A percentile compares a stretch with the other conserved stretches of the same genome.
phyloP scores from a whole-genome alignment of 2,888 invertebrate genomes.

The Lasioglossum morio region DNA sequence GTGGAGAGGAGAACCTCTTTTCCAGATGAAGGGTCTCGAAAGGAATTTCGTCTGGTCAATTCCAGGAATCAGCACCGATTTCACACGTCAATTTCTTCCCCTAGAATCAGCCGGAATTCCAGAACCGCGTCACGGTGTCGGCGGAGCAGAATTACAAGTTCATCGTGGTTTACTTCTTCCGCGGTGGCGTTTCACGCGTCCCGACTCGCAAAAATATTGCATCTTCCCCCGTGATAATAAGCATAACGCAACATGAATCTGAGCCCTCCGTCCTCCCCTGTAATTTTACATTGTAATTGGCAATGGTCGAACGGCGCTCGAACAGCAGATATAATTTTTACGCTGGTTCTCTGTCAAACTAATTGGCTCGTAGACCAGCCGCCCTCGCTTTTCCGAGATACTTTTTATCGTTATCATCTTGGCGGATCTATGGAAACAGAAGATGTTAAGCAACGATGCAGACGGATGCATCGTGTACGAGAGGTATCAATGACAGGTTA shows the following conservation, averaged over 20 bases:
- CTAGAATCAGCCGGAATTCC: slow-evolving; percentile 3
- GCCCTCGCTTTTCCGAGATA: slow-evolving; percentile 13
- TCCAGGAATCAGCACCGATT: neutral
- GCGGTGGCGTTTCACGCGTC: slow-evolving; percentile 37
- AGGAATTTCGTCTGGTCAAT: neutral
- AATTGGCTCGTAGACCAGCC: slow-evolving; percentile 23
- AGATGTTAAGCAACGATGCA: slow-evolving; percentile 19
- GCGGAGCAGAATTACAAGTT: slow-evolving; percentile 29
- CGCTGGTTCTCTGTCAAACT: slow-evolving; percentile 16
- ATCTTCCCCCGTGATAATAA: slow-evolving; percentile 35
- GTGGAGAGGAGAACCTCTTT: neutral
- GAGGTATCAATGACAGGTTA: slow-evolving; percentile 24
- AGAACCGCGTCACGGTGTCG: slow-evolving; percentile 31
- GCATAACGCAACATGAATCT: neutral
- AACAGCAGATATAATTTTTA: slow-evolving; percentile 1
- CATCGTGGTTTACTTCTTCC: slow-evolving; percentile 13
- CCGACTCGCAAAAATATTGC: slow-evolving; percentile 34
- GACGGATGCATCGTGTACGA: neutral
- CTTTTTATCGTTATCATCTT: slow-evolving; percentile 8
- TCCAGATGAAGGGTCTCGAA: neutral
- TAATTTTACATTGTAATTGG: slow-evolving; percentile 38
- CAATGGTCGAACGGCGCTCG: neutral
- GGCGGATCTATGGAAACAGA: slow-evolving; percentile 20
- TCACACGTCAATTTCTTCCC: neutral
- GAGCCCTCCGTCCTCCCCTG: neutral